Evolutionary conservation across 2,797 vertebrate genomes (phyloP), one percentile per base, ranked within the genome.

Genomic region (Scomberomorus guttatus): DNA sequence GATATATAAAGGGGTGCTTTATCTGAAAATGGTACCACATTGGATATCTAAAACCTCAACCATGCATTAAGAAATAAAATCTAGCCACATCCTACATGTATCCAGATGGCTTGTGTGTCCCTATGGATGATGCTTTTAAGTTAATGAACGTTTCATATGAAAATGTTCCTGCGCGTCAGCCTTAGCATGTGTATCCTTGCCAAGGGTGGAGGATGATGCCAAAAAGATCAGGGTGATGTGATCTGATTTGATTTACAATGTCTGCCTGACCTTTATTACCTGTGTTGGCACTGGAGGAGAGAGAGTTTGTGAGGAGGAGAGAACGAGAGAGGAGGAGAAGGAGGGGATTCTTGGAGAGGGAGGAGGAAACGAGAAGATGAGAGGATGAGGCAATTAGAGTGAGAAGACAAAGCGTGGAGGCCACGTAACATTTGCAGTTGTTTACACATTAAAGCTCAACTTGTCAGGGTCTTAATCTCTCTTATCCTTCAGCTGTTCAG

Each of bases 191-290:
- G 63, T 44, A 66, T 70, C 34, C 29, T 22, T 57, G 84, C 82
- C 85, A 74, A 90, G 75, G 59, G 75, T 68, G 82, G 82, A 56
- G 61, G 78, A 77, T 57, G 83, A 79, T 87, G 90, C 80, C 89
- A 88, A 59, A 86, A 81, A 87, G 84, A 92, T 87, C 79, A 82
- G 42, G 64, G 48, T 87, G 90, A 93, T 89, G 86, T 90, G 85
- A 90, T 90, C 72, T 74, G 90, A 92, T 93, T 79, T 92, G 92
- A 94, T 93, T 91, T 84, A 87, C 83, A 83, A 87, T 92, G 87
- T 90, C 90, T 91, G 63, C 76, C 87, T 93, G 92, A 94, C 93
- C 93, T 94, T 93, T 94, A 88, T 84, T 88, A 93, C 90, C 91
- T 89, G 87, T 68, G 81, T 74, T 86, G 84, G 90, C 88, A 84